A percentile compares a stretch with the other conserved stretches of the same genome.
Conservation (phyloP, 2,113 vertebrate genomes). For the Butastur rufipennis region DNA sequence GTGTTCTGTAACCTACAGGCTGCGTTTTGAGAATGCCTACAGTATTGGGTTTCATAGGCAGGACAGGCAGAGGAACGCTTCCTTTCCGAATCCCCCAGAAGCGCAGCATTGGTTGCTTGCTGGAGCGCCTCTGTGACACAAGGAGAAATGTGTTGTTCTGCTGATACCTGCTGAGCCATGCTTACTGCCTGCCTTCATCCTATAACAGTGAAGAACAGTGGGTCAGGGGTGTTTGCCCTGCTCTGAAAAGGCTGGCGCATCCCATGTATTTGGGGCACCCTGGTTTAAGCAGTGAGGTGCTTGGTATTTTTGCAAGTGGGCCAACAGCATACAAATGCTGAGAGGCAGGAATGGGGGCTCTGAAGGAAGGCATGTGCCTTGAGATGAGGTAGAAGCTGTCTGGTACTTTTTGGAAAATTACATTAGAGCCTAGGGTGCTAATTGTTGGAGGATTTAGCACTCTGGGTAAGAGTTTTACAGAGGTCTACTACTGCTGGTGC, state of each 20-base stretch:
- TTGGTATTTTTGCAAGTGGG: neutral
- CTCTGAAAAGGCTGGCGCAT: rapidly evolving
- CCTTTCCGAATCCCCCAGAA: neutral
- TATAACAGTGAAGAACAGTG: neutral
- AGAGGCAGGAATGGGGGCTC: neutral
- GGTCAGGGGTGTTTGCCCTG: neutral
- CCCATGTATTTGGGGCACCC: neutral
- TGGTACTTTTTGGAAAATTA: neutral
- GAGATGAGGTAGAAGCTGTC: neutral
- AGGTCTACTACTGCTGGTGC: neutral
- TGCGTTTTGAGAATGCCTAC: neutral
- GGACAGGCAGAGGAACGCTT: neutral
- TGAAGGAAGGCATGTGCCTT: neutral
- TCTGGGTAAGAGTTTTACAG: neutral
- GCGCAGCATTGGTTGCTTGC: neutral
- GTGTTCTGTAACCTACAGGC: neutral
- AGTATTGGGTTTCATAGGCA: neutral
- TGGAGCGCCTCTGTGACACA: rapidly evolving
- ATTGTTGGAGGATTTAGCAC: neutral
- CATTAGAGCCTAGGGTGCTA: neutral
- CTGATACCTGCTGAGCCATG: neutral
- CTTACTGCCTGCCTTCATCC: neutral
- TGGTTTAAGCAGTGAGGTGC: neutral
- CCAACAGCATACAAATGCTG: neutral
- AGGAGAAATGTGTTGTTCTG: neutral